Base-by-base conservation (phyloP, 1,140 invertebrate species). In the Drosophila nigrodunni region DNA sequence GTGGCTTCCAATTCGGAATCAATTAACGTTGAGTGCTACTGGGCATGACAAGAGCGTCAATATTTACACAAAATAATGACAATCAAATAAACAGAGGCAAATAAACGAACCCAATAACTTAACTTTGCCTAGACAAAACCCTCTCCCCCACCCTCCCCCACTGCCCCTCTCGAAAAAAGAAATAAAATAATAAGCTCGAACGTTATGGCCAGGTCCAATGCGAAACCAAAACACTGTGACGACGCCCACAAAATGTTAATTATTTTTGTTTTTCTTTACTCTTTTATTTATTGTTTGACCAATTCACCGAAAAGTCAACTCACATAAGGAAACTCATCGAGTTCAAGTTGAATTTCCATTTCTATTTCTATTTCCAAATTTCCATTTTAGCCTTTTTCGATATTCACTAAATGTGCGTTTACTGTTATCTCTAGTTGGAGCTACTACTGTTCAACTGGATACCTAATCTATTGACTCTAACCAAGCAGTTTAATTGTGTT, bases 21-120 rank as follows among this genome's bases (percentile, higher is more conserved):
- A 88, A 88, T 88, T 88, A 88, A 88, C 80, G 85, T 73, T 80
- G 80, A 88, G 83, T 88, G 83, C 83, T 89, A 88, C 83, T 88
- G 83, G 83, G 64, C 74, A 88, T 77, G 85, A 88, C 83, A 80
- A 88, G 85, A 83, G 85, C 77, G 83, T 89, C 73, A 88, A 88
- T 88, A 88, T 89, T 88, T 88, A 82, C 67, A 76, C 85, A 83
- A 89, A 80, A 88, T 80, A 88, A 88, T 88, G 80, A 87, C 80
- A 71, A 78, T 75, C 82, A 86, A 86, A 86, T 87, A 82, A 87
- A 88, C 85, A 80, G 49, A 71, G 70, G 18, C 15, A 35, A 35
- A 10, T 43, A 11, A 10, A 49, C 21, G 55, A 37, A 44, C 25
- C 61, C 65, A 34, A 43, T 34, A 43, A 49, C 34, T 39, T 41